These are phyloP conservation scores for Lepidurus couesii DNA, from an alignment of 1,140 invertebrate genomes.

Conservation along the genomic window DNA sequence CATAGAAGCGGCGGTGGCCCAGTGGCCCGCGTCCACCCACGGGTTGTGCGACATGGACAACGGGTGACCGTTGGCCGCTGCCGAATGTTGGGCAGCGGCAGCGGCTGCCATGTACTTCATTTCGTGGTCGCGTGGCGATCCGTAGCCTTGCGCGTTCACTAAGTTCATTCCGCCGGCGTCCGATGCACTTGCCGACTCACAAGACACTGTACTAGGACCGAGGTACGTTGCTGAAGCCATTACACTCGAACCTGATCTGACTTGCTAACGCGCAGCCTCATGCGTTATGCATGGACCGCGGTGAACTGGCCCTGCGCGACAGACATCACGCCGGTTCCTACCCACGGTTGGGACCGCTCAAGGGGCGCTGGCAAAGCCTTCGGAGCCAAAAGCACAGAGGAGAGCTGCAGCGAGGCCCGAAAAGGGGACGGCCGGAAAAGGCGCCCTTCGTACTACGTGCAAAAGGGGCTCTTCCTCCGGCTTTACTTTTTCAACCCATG, in stretches of 20 bases:
- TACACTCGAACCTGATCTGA: slow-evolving; percentile 34
- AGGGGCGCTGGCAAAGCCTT: neutral
- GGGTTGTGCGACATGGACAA: slow-evolving; percentile 54
- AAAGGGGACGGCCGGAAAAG: neutral
- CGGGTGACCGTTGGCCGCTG: slow-evolving; percentile 26
- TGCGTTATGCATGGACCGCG: slow-evolving; percentile 32
- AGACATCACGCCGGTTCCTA: slow-evolving; percentile 13
- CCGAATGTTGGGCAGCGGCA: slow-evolving; percentile 23
- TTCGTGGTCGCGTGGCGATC: slow-evolving; percentile 34
- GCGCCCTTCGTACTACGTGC: neutral
- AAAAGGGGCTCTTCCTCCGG: neutral
- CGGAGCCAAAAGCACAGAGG: neutral
- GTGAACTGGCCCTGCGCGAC: slow-evolving; percentile 20
- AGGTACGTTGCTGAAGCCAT: slow-evolving; percentile 34
- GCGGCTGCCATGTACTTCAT: slow-evolving; percentile 35
- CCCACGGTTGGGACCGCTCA: neutral
- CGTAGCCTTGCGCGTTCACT: slow-evolving; percentile 34
- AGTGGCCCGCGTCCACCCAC: slow-evolving; percentile 73
- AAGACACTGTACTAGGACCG: slow-evolving; percentile 33
- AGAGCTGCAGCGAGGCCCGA: neutral
- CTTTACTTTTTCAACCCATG: neutral
- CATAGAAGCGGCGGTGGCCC: slow-evolving; percentile 56
- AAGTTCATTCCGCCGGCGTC: slow-evolving; percentile 33
- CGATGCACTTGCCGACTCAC: slow-evolving; percentile 34
- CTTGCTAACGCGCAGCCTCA: slow-evolving; percentile 35